These are phyloP conservation scores for Noctua comes DNA, from an alignment of 2,888 invertebrate species.

Conservation along the genomic window DNA sequence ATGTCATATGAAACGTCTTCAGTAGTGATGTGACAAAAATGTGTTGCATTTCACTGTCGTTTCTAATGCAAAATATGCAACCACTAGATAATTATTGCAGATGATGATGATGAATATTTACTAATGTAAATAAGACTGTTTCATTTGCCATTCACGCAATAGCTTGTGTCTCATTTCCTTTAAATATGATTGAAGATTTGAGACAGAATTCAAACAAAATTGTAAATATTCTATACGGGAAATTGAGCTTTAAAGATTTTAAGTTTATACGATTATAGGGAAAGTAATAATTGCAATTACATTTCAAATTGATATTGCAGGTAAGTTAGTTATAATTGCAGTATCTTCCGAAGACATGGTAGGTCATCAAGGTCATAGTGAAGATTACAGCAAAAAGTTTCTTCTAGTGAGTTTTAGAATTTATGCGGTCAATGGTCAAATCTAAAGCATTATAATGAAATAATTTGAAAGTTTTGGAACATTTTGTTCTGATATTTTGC, in stretches of 20 bases:
- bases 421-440: conserved; percentile 3
- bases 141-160: conserved; percentile 26
- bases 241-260: background rate
- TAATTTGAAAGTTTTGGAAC: background rate
- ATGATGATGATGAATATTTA: conserved; percentile 26
- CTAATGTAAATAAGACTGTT: conserved; percentile 33
- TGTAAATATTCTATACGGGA: background rate
- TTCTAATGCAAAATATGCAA: conserved; percentile 42
- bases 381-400: conserved; percentile 18
- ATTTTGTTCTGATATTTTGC: background rate
- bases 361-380: conserved; percentile 29
- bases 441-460: conserved; percentile 13
- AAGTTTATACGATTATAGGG: background rate
- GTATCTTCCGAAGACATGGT: background rate
- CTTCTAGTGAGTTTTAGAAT: background rate
- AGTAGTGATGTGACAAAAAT: conserved; percentile 17
- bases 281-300: conserved; percentile 7
- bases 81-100: conserved; percentile 3
- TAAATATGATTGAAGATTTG: background rate
- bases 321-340: conserved; percentile 5
- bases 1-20: background rate
- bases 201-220: background rate
- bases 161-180: background rate
- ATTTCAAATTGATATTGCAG: background rate
- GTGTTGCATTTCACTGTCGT: conserved; percentile 18